A percentile compares a stretch with the other conserved stretches of the same genome.
Conservation (phyloP, 2,888 invertebrate species). For the Seladonia tumulorum region DNA sequence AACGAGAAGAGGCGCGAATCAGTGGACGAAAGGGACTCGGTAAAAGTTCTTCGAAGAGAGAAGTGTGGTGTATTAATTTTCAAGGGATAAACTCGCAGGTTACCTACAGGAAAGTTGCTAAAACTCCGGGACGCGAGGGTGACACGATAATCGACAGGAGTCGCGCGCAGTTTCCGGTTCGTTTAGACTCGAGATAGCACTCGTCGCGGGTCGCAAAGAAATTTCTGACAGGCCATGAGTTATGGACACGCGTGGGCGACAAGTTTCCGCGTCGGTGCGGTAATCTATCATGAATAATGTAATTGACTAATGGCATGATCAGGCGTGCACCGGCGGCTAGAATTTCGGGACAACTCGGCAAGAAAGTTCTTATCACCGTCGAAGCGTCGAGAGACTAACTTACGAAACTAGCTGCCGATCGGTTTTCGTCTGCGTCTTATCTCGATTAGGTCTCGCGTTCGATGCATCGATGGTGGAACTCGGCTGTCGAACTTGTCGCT, state of each 20-base stretch:
- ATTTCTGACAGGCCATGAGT: constrained; percentile 42
- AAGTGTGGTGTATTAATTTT: background rate
- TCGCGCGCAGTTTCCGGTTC: background rate
- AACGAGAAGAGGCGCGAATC: too few relatives aligned
- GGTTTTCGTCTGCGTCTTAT: background rate
- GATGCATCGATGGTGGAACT: background rate
- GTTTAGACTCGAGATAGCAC: background rate
- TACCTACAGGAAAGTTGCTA: background rate
- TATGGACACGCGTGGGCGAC: constrained; percentile 27
- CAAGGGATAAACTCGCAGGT: background rate
- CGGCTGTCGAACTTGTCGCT: constrained; percentile 1
- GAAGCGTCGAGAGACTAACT: constrained; percentile 37
- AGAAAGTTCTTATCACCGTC: constrained; percentile 48
- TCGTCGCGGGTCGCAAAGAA: constrained; percentile 12
- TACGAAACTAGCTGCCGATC: constrained; percentile 26
- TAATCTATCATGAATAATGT: constrained; percentile 59
- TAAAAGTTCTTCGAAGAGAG: background rate
- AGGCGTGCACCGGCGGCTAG: background rate
- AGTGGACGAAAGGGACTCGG: background rate
- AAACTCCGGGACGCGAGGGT: background rate
- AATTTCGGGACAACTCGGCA: constrained; percentile 26
- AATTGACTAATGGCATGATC: constrained; percentile 52
- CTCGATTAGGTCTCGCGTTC: background rate
- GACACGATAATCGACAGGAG: background rate
- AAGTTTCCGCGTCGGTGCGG: constrained; percentile 21